Percentiles rank a stretch among this genome's conserved stretches.
phyloP scores from a whole-genome alignment of 1,140 invertebrate genomes.

The Rhyacophila brunnea region DNA sequence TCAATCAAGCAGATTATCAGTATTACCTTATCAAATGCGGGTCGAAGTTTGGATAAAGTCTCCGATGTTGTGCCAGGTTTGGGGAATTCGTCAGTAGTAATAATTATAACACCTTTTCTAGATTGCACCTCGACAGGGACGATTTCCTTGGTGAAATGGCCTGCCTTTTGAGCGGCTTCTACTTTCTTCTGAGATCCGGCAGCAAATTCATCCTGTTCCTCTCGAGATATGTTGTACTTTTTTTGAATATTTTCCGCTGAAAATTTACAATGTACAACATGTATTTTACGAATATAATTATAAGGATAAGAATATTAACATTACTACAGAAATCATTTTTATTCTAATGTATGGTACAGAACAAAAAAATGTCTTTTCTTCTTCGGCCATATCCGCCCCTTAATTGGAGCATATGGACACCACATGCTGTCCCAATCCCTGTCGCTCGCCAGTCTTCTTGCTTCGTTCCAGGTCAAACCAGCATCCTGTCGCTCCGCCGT shows the following conservation, averaged over 20 bases:
- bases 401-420: too few species aligned
- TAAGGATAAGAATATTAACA: too few species aligned
- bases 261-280: slow-evolving; percentile 29
- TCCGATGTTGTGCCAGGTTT: slow-evolving; percentile 60
- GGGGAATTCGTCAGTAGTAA: slow-evolving; percentile 69
- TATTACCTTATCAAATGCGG: slow-evolving; percentile 65
- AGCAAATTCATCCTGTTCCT: slow-evolving; percentile 77
- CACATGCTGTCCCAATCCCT: too few species aligned
- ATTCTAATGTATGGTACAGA: too few species aligned
- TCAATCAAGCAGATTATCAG: too few species aligned
- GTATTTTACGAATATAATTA: too few species aligned
- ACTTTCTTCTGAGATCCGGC: slow-evolving; percentile 70
- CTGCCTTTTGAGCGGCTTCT: slow-evolving; percentile 61
- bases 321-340: too few species aligned
- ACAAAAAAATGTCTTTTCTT: too few species aligned
- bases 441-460: too few species aligned
- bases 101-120: slow-evolving; percentile 52
- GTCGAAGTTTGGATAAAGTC: slow-evolving; percentile 60
- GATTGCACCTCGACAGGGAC: slow-evolving; percentile 58
- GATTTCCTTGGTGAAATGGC: slow-evolving; percentile 73
- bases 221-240: slow-evolving; percentile 65
- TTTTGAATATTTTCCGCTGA: slow-evolving; percentile 79
- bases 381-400: too few species aligned
- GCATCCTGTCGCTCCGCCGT: too few species aligned
- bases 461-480: too few species aligned